Conservation (phyloP, 2,113 vertebrate genomes). For the mouse (Mus musculus) region GRCm39 chr4:70629001-70629500, state of each 20-base stretch:
- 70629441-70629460: not conserved
- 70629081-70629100: not conserved
- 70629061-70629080: not conserved
- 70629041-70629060: not conserved
- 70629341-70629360: not conserved
- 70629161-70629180: not conserved
- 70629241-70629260: not conserved
- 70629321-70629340: not conserved
- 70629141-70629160: not conserved
- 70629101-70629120: conserved; percentile 20
- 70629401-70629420: not conserved
- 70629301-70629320: not conserved
- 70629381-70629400: not conserved
- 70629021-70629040: not conserved
- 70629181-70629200: conserved; percentile 31
- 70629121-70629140: not conserved
- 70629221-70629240: not conserved
- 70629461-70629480: not conserved
- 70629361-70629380: not conserved
- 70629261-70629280: not conserved
- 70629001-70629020: not conserved
- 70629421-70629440: not conserved
- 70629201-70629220: conserved; percentile 30
- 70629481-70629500: not conserved
- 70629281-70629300: not conserved